Evolutionary conservation across 2,113 vertebrate species (phyloP), one percentile per base, ranked within the genome.

Genomic region (Catharus minimus): DNA sequence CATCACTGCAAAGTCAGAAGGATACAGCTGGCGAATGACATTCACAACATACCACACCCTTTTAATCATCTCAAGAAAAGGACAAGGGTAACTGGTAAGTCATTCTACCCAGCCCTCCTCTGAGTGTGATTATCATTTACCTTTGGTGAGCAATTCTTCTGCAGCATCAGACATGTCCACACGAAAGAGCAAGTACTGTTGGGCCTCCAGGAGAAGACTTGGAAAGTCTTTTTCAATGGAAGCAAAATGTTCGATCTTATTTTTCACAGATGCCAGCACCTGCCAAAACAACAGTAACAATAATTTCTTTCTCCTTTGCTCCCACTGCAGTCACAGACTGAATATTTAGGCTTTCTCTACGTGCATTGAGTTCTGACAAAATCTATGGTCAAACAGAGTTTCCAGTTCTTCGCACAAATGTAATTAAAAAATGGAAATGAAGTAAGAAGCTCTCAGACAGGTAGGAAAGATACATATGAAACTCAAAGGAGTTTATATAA

Each of bases 211-310:
- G 53, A 99, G 98, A 92, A 98, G 97, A 72, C 97, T 97, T 2
- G 98, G 96, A 65, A 99, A 99, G 94, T 99, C 98, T 93, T 98
- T 98, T 95, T 98, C 98, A 68, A 94, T 43, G 5, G 97, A 97
- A 46, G 98, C 98, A 95, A 98, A 97, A 90, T 98, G 97, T 57
- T 99, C 99, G 18, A 99, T 99, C 97, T 99, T 99, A 95, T 98
- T 98, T 97, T 99, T 99, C 93, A 99, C 97, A 60, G 98, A 99
- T 58, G 99, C 98, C 26, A 99, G 98, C 64, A 99, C 99, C 99
- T 99, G 96, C 64, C 94, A 92, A 93, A 96, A 85, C 67, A 94
- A 94, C 15, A 72, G 53, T 27, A 91, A 76, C 62, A 58, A 68
- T 36, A 36, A 36, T 36, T 46, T 39, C 53, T 76, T 85, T n/a